These are phyloP conservation scores for Chloroceryle amazona DNA, from an alignment of 2,797 vertebrate genomes.

Conservation along the genomic window DNA sequence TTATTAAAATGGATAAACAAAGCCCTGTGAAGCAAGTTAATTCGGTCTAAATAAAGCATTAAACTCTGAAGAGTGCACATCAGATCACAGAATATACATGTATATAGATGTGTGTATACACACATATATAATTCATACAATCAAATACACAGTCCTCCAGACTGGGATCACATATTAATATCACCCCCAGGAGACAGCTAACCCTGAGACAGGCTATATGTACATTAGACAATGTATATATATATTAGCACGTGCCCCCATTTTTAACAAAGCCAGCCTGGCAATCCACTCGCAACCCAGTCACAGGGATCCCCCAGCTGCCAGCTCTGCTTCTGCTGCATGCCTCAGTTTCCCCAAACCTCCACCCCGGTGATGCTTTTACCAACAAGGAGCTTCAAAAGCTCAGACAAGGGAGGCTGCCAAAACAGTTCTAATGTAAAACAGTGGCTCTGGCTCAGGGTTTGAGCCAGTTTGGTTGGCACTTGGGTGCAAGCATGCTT, in stretches of 20 bases:
- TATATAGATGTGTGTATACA: accelerated
- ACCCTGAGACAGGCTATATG: neutral
- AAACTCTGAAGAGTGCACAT: slow-evolving; percentile 26
- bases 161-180: neutral
- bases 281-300: neutral
- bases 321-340: accelerated
- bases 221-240: neutral
- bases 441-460: neutral
- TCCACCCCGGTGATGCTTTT: neutral
- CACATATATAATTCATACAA: neutral
- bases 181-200: neutral
- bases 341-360: neutral
- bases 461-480: neutral
- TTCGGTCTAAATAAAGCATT: slow-evolving; percentile 68
- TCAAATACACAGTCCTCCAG: neutral
- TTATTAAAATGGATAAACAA: slow-evolving; percentile 74
- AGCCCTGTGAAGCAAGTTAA: slow-evolving; percentile 53
- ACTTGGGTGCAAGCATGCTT: neutral
- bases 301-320: accelerated
- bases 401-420: neutral
- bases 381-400: neutral
- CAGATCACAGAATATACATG: neutral
- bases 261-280: neutral
- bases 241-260: neutral
- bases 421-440: neutral